phyloP scores from a whole-genome alignment of 2,888 invertebrate species.

The Bimastos eiseni region DNA sequence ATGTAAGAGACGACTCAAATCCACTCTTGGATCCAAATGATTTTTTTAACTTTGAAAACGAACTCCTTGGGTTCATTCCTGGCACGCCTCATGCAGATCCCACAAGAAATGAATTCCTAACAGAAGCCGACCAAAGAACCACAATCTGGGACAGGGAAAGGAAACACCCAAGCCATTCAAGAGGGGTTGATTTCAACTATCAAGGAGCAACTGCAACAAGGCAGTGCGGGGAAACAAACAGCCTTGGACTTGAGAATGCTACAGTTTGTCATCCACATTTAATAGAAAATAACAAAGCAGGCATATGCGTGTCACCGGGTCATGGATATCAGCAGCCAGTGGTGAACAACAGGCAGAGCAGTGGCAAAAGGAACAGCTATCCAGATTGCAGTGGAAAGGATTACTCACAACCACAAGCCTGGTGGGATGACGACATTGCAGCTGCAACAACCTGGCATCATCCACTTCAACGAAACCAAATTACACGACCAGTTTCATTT shows the following conservation, averaged over 20 bases:
- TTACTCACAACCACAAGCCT: not conserved
- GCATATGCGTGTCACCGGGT: not conserved
- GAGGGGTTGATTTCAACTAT: slow-evolving; percentile 13
- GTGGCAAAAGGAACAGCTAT: slow-evolving; percentile 9
- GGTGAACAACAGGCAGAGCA: not conserved
- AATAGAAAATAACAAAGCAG: not conserved
- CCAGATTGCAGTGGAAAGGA: not conserved
- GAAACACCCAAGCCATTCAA: not conserved
- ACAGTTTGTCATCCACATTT: not conserved
- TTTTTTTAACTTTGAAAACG: not conserved
- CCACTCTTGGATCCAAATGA: not conserved
- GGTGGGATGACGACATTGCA: slow-evolving; percentile 9
- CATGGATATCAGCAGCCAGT: not conserved
- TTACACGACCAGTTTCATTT: not conserved
- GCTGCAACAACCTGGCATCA: not conserved
- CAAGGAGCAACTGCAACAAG: not conserved
- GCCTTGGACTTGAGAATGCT: not conserved
- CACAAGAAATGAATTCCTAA: not conserved
- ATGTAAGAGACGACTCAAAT: not conserved
- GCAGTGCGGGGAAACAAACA: not conserved
- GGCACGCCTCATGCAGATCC: not conserved
- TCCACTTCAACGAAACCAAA: not conserved
- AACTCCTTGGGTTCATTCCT: not conserved
- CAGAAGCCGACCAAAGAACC: not conserved
- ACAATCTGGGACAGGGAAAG: not conserved